Conservation (phyloP, 2,797 vertebrate genomes). For the Mus spretus region DNA sequence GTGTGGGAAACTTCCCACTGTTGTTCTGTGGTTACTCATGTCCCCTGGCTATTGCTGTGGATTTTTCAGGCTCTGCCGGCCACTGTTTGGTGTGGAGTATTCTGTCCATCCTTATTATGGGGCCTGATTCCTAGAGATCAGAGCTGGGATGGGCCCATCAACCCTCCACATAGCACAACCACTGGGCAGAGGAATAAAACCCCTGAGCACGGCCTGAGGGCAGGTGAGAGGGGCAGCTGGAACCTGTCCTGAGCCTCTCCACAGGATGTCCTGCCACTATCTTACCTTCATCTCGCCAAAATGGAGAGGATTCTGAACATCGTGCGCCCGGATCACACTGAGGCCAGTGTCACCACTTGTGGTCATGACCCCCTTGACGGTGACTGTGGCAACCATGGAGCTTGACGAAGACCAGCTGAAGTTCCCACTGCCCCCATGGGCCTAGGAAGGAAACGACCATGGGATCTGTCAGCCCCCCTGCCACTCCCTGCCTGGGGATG, state of each 20-base stretch:
- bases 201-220: not conserved
- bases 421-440: constrained; percentile 96
- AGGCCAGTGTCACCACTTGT: constrained; percentile 94
- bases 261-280: rapidly evolving
- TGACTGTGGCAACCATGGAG: constrained; percentile 94
- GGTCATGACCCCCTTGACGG: constrained; percentile 95
- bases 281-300: constrained; percentile 96
- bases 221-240: rapidly evolving
- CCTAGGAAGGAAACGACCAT: constrained; percentile 87
- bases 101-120: not conserved
- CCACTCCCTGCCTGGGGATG: not conserved
- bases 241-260: no score
- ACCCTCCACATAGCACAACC: rapidly evolving
- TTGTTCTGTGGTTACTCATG: not conserved
- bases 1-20: not conserved
- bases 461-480: rapidly evolving
- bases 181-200: not conserved
- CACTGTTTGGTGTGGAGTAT: not conserved
- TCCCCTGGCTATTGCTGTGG: not conserved
- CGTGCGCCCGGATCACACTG: constrained; percentile 93
- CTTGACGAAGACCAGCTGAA: constrained; percentile 96
- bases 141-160: not conserved
- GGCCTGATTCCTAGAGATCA: not conserved
- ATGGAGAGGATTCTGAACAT: constrained; percentile 94
- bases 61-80: no score